Base-by-base conservation (phyloP, 2,113 vertebrate genomes). In the Pseudorasbora parva region DNA sequence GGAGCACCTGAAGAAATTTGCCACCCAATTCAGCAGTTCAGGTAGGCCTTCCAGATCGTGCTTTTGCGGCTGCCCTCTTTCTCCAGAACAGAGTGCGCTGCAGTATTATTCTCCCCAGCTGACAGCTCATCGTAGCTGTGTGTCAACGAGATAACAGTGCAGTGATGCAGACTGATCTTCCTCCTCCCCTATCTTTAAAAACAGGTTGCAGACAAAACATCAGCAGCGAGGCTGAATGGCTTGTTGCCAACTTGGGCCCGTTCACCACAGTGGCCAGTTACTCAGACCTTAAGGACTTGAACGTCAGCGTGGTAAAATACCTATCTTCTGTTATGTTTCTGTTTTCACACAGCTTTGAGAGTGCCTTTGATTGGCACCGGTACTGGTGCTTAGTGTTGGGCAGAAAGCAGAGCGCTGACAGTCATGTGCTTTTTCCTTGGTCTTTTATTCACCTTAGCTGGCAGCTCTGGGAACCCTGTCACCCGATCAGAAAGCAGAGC, bases 401-500 rank as follows among this genome's bases (percentile, higher is more conserved):
- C 19, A n/a, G 49, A n/a, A 10, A 54, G 25, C 73, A n/a, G 2
- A 33, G 51, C 27, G 2, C 15, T 2, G 7, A 41, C 30, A 15
- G 5, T 41, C 74, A 57, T n/a, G n/a, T 11, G 3, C 23, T 17
- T 1, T 62, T 23, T 43, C 0, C 14, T 23, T 76, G 19, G 49
- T 51, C 4, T 54, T 64, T 17, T 33, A 27, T 17, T 56, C 51
- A 37, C 27, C 17, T 76, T 41, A 76, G 74, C 9, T 76, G 49
- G 74, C 27, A 57, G 19, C 49, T 57, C 51, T 76, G 74, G 51
- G 37, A 37, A 37, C 19, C 49, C 76, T 78, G 27, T 62, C 76
- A 43, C 54, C 56, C 19, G 37, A 45, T 14, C 76, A 78, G 37
- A 78, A 78, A 62, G 76, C 76, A 17, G 56, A 78, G 76, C 56